Percentiles rank a stretch among this genome's conserved stretches.
phyloP scores from a whole-genome alignment of 2,113 vertebrate genomes.

The Protobothrops flavoviridis region DNA sequence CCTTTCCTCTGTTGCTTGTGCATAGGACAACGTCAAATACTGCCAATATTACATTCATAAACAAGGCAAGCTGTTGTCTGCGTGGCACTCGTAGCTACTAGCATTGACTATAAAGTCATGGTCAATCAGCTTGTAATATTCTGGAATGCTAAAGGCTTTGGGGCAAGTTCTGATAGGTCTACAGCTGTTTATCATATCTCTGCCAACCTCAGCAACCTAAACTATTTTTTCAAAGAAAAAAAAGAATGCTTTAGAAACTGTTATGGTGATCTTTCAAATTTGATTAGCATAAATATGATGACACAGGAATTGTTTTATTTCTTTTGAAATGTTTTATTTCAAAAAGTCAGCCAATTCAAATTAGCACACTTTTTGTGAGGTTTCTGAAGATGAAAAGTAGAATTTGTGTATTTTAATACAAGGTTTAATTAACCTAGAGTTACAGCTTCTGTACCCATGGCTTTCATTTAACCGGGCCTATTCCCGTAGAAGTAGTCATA shows the following conservation, averaged over 20 bases:
- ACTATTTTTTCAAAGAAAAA: conserved; percentile 19
- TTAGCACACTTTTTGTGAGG: neutral
- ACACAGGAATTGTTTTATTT: neutral
- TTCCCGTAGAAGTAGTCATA: neutral
- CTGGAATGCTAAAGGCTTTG: conserved; percentile 7
- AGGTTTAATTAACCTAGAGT: neutral
- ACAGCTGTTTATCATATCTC: conserved; percentile 2
- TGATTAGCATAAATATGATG: neutral
- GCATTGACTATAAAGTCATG: conserved; percentile 19
- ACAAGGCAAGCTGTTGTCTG: neutral
- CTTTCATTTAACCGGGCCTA: neutral
- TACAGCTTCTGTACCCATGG: neutral
- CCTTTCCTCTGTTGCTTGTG: neutral
- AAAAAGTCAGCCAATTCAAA: neutral
- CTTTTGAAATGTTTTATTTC: neutral
- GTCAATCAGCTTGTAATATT: conserved; percentile 16
- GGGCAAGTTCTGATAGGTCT: neutral
- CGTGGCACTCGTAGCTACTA: neutral
- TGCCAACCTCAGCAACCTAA: conserved; percentile 23
- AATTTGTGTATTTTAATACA: neutral
- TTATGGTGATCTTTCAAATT: fast-evolving
- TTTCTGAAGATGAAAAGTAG: neutral
- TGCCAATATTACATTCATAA: neutral
- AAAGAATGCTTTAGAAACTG: neutral
- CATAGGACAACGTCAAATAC: neutral